Evolutionary conservation across 2,888 invertebrate species (phyloP).

Genomic region (Eudemis profundana): DNA sequence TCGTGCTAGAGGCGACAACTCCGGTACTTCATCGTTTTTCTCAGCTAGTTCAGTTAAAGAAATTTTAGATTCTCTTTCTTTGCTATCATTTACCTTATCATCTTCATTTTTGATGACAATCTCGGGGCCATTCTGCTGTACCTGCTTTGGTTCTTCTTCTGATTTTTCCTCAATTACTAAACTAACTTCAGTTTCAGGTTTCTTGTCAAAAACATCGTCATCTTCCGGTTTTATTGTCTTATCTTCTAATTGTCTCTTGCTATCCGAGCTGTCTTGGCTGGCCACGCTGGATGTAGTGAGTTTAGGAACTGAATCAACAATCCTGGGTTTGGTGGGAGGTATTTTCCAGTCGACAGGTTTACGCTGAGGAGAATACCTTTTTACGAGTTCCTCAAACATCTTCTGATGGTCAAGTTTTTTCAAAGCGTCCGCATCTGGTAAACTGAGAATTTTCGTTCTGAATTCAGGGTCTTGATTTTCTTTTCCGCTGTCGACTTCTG

Average conservation of each 20-base stretch:
- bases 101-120: constrained; percentile 51
- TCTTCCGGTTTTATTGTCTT: constrained; percentile 60
- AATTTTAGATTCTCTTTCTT: constrained; percentile 62
- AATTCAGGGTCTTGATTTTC: constrained; percentile 69
- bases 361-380: constrained; percentile 79
- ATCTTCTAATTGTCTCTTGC: constrained; percentile 54
- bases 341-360: constrained; percentile 79
- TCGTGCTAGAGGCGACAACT: constrained; percentile 66
- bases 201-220: constrained; percentile 73
- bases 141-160: constrained; percentile 50
- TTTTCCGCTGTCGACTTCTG: constrained; percentile 65
- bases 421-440: constrained; percentile 62
- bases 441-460: constrained; percentile 63
- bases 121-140: constrained; percentile 65
- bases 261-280: constrained; percentile 63
- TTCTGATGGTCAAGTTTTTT: constrained; percentile 76
- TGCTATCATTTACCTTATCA: constrained; percentile 51
- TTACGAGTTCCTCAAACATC: constrained; percentile 76
- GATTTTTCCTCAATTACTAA: constrained; percentile 48
- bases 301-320: constrained; percentile 78
- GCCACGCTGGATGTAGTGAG: constrained; percentile 69
- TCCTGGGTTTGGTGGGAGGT: constrained; percentile 76
- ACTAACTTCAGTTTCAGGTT: constrained; percentile 52
- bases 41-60: constrained; percentile 73
- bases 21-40: constrained; percentile 74